A percentile compares a stretch with the other conserved stretches of the same genome.
Evolutionary conservation across 2,113 vertebrate genomes (phyloP).

Genomic region (Sterrhoptilus dennistouni): DNA sequence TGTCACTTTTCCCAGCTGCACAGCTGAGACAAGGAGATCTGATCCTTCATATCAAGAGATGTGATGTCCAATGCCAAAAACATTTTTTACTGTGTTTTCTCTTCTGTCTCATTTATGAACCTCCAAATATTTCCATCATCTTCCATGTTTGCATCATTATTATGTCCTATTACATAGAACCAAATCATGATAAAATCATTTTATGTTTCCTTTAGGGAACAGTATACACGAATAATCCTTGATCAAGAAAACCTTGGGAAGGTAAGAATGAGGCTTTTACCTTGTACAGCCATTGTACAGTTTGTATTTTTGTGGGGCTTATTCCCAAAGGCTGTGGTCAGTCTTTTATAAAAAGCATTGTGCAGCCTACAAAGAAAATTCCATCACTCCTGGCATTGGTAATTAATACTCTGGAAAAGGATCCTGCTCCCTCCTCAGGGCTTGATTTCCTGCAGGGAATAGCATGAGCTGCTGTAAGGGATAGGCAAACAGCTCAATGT

Average conservation of each 20-base stretch:
- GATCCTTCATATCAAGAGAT: background rate
- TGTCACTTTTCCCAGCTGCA: background rate
- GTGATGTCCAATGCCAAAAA: background rate
- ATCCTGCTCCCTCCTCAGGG: slow-evolving; percentile 24
- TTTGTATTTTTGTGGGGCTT: background rate
- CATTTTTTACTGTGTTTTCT: background rate
- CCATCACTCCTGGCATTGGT: slow-evolving; percentile 25
- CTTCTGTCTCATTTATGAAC: background rate
- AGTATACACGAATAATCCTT: slow-evolving; percentile 89
- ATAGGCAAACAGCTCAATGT: slow-evolving; percentile 18
- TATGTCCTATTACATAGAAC: background rate
- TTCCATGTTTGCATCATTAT: background rate
- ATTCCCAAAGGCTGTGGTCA: background rate
- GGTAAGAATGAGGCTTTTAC: slow-evolving; percentile 76
- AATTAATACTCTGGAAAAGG: slow-evolving; percentile 57
- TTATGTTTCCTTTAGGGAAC: slow-evolving; percentile 79
- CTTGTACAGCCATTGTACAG: background rate
- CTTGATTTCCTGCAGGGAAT: slow-evolving; percentile 44
- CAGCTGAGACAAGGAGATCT: background rate
- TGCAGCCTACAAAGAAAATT: slow-evolving; percentile 48
- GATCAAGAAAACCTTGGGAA: slow-evolving; percentile 97
- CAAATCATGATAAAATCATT: background rate
- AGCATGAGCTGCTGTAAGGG: slow-evolving; percentile 35
- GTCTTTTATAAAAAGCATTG: slow-evolving; percentile 54
- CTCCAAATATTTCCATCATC: background rate